Percentiles rank a stretch among this genome's conserved stretches.
These are phyloP conservation scores for Coturnix japonica DNA, from an alignment of 2,113 vertebrate genomes.

Conservation along the genomic window DNA sequence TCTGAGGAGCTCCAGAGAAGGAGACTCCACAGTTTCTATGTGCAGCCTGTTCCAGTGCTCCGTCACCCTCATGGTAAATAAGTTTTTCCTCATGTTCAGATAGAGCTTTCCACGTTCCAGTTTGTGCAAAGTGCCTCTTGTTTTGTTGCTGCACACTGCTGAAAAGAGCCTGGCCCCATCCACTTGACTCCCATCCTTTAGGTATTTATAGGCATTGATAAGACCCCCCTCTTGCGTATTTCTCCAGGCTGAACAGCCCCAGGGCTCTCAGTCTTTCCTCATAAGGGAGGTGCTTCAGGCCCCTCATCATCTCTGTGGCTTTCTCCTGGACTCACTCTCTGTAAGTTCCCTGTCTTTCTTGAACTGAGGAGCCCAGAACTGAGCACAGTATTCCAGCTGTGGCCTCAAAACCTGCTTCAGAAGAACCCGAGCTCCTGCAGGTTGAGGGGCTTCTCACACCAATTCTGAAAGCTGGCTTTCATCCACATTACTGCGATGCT, in stretches of 20 bases:
- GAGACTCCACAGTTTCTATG: not conserved
- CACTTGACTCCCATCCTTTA: not conserved
- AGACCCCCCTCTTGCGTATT: not conserved
- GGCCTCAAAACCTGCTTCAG: not conserved
- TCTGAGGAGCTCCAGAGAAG: not conserved
- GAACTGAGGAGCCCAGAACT: not conserved
- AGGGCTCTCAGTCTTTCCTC: not conserved
- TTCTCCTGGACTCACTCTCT: not conserved
- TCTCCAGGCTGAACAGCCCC: not conserved
- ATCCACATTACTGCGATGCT: not conserved
- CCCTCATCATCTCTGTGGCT: not conserved
- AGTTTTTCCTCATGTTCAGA: not conserved
- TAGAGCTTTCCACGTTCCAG: not conserved
- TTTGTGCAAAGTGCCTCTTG: not conserved
- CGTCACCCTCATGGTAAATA: not conserved
- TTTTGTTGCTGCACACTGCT: not conserved
- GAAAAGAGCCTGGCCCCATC: not conserved
- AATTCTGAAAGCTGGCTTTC: not conserved
- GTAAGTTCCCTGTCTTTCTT: not conserved
- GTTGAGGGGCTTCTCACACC: not conserved
- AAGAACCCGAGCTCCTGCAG: not conserved
- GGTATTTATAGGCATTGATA: not conserved
- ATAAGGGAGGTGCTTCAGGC: not conserved
- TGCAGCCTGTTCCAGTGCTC: not conserved
- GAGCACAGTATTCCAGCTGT: not conserved